Base-by-base conservation (phyloP, 2,888 invertebrate genomes). In the Gastrophysa polygoni region DNA sequence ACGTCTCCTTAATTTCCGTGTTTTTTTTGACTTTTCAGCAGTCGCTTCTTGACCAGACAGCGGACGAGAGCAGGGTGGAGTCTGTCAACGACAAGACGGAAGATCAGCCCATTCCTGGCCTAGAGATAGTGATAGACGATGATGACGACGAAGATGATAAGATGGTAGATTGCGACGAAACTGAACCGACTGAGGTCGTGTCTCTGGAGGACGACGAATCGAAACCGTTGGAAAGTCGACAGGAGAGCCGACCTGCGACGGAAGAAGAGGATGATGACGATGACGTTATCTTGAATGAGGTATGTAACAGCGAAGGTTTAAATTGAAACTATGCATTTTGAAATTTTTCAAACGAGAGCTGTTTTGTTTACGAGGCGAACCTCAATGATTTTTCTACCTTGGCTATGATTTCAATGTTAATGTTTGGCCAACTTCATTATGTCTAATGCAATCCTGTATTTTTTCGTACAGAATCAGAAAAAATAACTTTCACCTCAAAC, bases 221-320 rank as follows among this genome's bases (percentile, higher is more conserved):
- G 1, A 68, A 66, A 48, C 57, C 56, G 6, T 58, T 63, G 1
- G 44, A 57, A 2, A 73, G 72, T 24, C 61, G 57, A 7, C 61
- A 67, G 44, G 73, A 71, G 57, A 69, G 64, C 21, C 67, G 67
- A 50, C 51, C 56, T 6, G 59, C 62, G 21, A 75, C 74, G 18
- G 76, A 75, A 16, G 63, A 66, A 16, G 76, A 75, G 17, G 77
- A 76, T 7, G 78, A 84, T n/a, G 87, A 85, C 6, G 89, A 89
- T 70, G 90, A 89, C 74, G 89, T 90, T 60, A 88, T 90, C 54
- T 85, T 89, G 69, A 87, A 89, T 68, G 85, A 89, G 63, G 88
- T 88, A n/a, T n/a, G n/a, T n/a, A n/a, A n/a, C n/a, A n/a, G n/a
- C n/a, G n/a, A n/a, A n/a, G n/a, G n/a, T n/a, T n/a, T n/a, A n/a